Evolutionary conservation across 1,140 invertebrate genomes (phyloP), one percentile per base, ranked within the genome.

Genomic region (Meloidogyne chitwoodi): DNA sequence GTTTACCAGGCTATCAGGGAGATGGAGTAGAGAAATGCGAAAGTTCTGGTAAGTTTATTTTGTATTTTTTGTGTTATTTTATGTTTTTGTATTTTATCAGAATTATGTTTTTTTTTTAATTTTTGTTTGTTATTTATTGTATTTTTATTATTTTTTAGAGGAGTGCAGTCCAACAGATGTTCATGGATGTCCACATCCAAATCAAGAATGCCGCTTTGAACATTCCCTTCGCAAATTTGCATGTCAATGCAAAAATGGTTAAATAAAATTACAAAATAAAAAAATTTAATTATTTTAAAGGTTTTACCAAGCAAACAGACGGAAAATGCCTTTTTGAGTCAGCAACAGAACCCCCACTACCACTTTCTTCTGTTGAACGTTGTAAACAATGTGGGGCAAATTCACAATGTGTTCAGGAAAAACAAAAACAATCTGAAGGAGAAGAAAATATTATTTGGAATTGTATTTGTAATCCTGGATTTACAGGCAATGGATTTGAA

Each of bases 211-310:
- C 56, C 56, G 41, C n/a, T 73, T 73, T 73, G 71, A 73, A 64
- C 71, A 56, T 64, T 56, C 71, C n/a, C 71, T 61, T 64, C 78
- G 74, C 1, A 83, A 70, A 31, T 81, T 77, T 27, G 63, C 70
- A 26, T 81, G 80, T 64, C 79, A 83, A 74, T 81, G 80, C 63
- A 63, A 83, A 14, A 16, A 16, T 44, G 80, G 80, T 81, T 26
- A 16, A 27, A 14, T 14, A 44, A 75, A 19, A 24, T 26, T 26
- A n/a, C n/a, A n/a, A n/a, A n/a, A n/a, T 14, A 12, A 38, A 24
- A 31, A 74, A 27, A 27, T 73, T 31, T 22, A 79, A 76, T 19
- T n/a, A 80, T 48, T 19, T 66, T 74, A 22, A 64, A 74, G 72
- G 72, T 11, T 74, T 68, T 65, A 41, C 48, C 4, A 38, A 34